Percentiles rank a stretch among this genome's conserved stretches.
Conservation (phyloP, 2,888 invertebrate genomes). For the Clusia tigrina region DNA sequence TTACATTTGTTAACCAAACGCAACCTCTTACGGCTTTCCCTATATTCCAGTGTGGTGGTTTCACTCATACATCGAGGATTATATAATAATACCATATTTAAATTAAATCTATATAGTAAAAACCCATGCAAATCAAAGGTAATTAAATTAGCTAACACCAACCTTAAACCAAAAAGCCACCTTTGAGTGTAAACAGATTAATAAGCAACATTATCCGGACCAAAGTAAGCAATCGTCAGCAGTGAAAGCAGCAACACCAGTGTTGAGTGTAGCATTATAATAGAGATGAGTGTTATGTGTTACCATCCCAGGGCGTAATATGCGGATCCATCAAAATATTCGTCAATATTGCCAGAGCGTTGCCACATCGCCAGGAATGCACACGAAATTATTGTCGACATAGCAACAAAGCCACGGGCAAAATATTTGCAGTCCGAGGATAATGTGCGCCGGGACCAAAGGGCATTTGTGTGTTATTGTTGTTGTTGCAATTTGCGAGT, state of each 20-base stretch:
- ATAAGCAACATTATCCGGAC: constrained; percentile 34
- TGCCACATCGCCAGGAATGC: neutral
- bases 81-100: constrained; percentile 21
- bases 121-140: constrained; percentile 16
- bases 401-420: too few relatives aligned
- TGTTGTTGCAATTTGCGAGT: too few relatives aligned
- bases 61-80: too few relatives aligned
- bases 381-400: neutral
- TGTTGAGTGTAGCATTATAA: constrained; percentile 11
- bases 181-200: constrained; percentile 64
- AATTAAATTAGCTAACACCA: constrained; percentile 67
- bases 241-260: constrained; percentile 11
- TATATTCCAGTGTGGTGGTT: too few relatives aligned
- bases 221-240: too few relatives aligned
- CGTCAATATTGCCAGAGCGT: neutral
- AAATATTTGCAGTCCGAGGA: too few relatives aligned
- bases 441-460: neutral
- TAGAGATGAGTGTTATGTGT: neutral
- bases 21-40: too few relatives aligned
- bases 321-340: too few relatives aligned
- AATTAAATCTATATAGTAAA: constrained; percentile 17
- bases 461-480: constrained; percentile 2
- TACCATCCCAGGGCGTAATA: too few relatives aligned
- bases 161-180: constrained; percentile 93
- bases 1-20: too few relatives aligned